Base-by-base conservation (phyloP, 2,888 invertebrate genomes). In the Tuta absoluta region DNA sequence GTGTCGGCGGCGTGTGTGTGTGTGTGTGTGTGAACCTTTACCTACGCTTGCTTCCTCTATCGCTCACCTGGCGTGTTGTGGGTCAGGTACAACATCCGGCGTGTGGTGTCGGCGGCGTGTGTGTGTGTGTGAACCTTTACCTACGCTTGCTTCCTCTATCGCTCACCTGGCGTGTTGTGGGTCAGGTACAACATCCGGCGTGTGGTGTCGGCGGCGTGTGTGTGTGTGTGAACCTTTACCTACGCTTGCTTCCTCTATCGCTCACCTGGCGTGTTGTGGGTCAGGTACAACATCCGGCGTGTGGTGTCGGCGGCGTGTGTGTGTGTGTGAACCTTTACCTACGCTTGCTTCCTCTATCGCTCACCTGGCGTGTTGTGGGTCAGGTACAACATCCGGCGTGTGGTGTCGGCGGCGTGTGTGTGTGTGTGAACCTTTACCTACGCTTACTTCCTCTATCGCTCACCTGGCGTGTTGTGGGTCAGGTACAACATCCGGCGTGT, bases 341-440 rank as follows among this genome's bases (percentile, higher is more conserved):
- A n/a, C n/a, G n/a, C n/a, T n/a, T n/a, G n/a, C n/a, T n/a, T n/a
- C n/a, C n/a, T n/a, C 3, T 11, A n/a, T 45, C 45, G 12, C 45
- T 45, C 14, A 45, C 45, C 45, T 80, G 53, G 85, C 75, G 1
- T 72, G 74, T 63, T 80, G 78, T 8, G 74, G 63, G 28, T 79
- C 80, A 0, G 76, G 77, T 62, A 77, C 66, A n/a, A 72, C 62
- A 63, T 77, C 76, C 0, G 78, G 74, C 23, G 76, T 48, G 60
- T 11, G 45, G 45, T 45, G 33, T 33, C 33, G 33, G 33, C 33
- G 33, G 33, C 33, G 33, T 8, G 33, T n/a, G n/a, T n/a, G n/a
- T n/a, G n/a, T n/a, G n/a, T n/a, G n/a, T n/a, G n/a, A n/a, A n/a
- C n/a, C n/a, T n/a, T n/a, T n/a, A n/a, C n/a, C n/a, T n/a, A n/a